Conservation (phyloP, 2,888 invertebrate genomes). For the Cenopis cana region DNA sequence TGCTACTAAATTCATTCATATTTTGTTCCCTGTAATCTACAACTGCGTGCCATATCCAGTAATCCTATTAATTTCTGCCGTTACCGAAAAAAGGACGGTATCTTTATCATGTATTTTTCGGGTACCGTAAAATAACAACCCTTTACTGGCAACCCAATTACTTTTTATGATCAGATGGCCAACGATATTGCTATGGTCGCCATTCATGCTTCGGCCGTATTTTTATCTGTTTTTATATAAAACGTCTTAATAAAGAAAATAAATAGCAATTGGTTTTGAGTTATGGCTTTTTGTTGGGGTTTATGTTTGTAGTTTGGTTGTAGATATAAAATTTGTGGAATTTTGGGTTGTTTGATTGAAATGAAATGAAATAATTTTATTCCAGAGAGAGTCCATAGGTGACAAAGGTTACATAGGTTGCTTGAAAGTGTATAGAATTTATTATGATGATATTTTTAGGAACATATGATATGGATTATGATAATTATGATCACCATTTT, state of each 20-base stretch:
- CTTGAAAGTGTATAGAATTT: too few relatives aligned
- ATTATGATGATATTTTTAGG: background rate
- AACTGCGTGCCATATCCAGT: slow-evolving; percentile 52
- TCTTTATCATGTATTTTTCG: slow-evolving; percentile 80
- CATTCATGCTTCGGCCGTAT: slow-evolving; percentile 61
- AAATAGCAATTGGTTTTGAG: slow-evolving; percentile 57
- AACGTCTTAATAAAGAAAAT: slow-evolving; percentile 51
- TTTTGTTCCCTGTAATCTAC: background rate
- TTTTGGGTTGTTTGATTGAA: too few relatives aligned
- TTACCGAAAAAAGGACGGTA: slow-evolving; percentile 63
- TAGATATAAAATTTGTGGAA: too few relatives aligned
- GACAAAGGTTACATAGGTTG: too few relatives aligned
- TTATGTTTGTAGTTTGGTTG: slow-evolving; percentile 3
- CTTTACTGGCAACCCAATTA: slow-evolving; percentile 82
- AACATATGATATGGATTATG: background rate
- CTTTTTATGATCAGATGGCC: slow-evolving; percentile 80
- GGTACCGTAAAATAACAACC: slow-evolving; percentile 79
- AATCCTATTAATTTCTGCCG: slow-evolving; percentile 47
- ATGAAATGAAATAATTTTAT: too few relatives aligned
- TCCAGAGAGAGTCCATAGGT: too few relatives aligned
- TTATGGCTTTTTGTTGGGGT: slow-evolving; percentile 23
- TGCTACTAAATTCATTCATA: background rate
- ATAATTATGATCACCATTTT: too few relatives aligned
- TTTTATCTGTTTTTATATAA: slow-evolving; percentile 46
- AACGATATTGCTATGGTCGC: slow-evolving; percentile 72